phyloP scores from a whole-genome alignment of 2,888 invertebrate species.

The Hanleya hanleyi region DNA sequence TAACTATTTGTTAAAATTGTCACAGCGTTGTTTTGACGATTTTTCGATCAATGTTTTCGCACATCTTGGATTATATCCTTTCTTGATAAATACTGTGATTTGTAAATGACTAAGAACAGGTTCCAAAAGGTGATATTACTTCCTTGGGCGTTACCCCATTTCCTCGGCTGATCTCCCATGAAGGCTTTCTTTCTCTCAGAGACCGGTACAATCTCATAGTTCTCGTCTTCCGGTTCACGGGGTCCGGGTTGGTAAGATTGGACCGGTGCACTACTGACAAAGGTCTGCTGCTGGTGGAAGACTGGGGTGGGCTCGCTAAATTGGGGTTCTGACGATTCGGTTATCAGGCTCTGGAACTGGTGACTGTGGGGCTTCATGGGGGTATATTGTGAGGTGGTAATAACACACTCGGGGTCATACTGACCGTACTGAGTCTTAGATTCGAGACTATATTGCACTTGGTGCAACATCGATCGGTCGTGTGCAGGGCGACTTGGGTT shows the following conservation, averaged over 20 bases:
- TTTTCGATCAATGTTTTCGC: no score
- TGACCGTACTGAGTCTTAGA: neutral
- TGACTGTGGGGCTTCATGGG: neutral
- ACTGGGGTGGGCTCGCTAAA: conserved; percentile 5
- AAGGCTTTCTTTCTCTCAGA: conserved; percentile 49
- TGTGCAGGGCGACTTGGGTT: neutral
- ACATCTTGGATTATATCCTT: no score
- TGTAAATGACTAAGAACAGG: neutral
- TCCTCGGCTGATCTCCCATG: conserved; percentile 26
- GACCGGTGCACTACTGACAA: neutral
- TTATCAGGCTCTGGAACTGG: neutral
- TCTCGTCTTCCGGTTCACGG: conserved; percentile 41
- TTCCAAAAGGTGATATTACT: conserved; percentile 6
- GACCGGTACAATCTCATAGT: conserved; percentile 48
- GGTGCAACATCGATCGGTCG: conserved; percentile 10
- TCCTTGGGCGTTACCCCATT: neutral
- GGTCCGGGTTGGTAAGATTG: neutral
- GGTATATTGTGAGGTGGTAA: conserved; percentile 9
- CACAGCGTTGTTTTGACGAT: no score
- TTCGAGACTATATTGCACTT: conserved; percentile 15
- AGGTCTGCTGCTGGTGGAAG: neutral
- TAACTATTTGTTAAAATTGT: no score
- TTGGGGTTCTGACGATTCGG: neutral
- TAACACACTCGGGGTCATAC: conserved; percentile 9
- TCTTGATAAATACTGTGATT: no score